Conservation (phyloP, 2,113 vertebrate species). For the Toxotes jaculatrix region DNA sequence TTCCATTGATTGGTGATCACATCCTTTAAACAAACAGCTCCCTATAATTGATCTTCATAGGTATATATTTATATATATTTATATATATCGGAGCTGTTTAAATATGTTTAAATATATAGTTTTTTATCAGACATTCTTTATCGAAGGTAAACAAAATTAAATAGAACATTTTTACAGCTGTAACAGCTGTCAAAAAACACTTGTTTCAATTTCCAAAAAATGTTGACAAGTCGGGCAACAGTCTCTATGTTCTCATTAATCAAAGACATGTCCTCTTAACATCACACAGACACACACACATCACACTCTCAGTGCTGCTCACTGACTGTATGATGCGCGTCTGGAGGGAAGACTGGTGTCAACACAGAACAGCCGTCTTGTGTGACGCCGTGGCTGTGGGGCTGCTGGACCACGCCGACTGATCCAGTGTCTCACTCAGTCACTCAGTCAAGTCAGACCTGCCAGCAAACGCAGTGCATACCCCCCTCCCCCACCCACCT, state of each 20-base stretch:
- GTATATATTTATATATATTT: no score
- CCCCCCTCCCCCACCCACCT: not conserved
- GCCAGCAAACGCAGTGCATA: constrained; percentile 8
- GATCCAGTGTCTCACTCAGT: constrained; percentile 44
- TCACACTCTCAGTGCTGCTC: constrained; percentile 32
- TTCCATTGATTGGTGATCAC: not conserved
- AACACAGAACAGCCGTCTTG: constrained; percentile 57
- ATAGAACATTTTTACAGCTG: no score
- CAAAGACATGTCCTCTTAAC: not conserved
- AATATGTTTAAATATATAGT: no score
- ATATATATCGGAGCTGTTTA: no score
- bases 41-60: no score
- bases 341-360: constrained; percentile 59
- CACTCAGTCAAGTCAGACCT: constrained; percentile 18
- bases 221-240: not conserved
- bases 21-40: not conserved
- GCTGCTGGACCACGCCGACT: constrained; percentile 26
- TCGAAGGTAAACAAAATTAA: no score
- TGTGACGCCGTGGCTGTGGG: constrained; percentile 35
- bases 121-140: no score
- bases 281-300: not conserved
- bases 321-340: constrained; percentile 37
- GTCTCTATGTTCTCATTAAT: not conserved
- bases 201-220: no score
- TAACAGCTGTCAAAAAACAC: no score